Evolutionary conservation across 2,888 invertebrate species (phyloP).

Genomic region (Lasioglossum vierecki): DNA sequence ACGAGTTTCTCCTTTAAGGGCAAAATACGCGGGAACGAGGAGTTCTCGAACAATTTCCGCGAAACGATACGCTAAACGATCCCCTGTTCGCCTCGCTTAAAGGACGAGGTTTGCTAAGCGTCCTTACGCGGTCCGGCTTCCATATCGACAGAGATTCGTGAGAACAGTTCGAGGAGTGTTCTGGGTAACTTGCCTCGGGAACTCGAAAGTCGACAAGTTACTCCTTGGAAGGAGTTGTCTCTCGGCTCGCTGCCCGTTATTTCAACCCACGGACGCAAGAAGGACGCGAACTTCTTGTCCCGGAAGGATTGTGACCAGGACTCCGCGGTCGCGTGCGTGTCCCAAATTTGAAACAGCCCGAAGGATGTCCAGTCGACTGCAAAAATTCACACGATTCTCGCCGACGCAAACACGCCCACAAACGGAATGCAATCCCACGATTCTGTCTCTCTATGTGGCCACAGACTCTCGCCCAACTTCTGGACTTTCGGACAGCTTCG

Average conservation of each 20-base stretch:
- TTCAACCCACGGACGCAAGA: neutral
- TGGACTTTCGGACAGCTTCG: neutral
- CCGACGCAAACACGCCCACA: neutral
- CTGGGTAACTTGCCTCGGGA: neutral
- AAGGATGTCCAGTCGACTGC: slow-evolving; percentile 3
- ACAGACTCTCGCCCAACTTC: neutral
- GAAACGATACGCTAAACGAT: neutral
- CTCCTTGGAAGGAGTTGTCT: neutral
- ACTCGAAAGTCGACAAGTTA: neutral
- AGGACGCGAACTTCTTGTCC: neutral
- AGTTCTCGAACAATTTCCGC: neutral
- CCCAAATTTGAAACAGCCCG: slow-evolving; percentile 9
- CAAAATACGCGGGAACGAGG: neutral
- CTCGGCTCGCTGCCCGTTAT: neutral
- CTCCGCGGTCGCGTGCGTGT: neutral
- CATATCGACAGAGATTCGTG: neutral
- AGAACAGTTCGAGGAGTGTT: neutral
- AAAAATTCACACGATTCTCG: neutral
- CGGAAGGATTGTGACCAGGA: neutral
- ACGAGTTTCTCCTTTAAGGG: neutral
- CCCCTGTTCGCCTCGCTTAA: neutral
- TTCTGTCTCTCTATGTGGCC: neutral
- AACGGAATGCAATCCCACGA: neutral
- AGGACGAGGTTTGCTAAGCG: neutral
- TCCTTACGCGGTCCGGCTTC: neutral